These are phyloP conservation scores for Manis pentadactyla DNA, from an alignment of 2,797 vertebrate genomes.

Conservation along the genomic window DNA sequence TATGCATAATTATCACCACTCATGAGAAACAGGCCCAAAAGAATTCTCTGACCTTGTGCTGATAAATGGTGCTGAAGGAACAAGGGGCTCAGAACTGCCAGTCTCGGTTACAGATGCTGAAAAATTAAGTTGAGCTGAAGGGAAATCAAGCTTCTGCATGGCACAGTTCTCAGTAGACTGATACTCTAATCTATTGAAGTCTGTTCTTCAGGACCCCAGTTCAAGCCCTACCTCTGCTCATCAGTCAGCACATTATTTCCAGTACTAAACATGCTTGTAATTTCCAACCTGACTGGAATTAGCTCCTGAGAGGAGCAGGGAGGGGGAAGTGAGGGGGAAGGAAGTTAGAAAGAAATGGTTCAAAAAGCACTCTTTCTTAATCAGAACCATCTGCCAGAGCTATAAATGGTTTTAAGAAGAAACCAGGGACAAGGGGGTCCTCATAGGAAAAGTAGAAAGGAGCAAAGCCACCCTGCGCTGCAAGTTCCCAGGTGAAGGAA, in stretches of 20 bases:
- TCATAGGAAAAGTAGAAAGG: conserved; percentile 74
- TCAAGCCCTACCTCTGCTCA: conserved; percentile 85
- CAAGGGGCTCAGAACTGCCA: conserved; percentile 84
- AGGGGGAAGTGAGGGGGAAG: conserved; percentile 39
- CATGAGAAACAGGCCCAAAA: conserved; percentile 83
- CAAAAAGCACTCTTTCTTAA: conserved; percentile 83
- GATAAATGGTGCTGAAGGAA: conserved; percentile 83
- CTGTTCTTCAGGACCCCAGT: conserved; percentile 78
- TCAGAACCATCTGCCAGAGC: conserved; percentile 86
- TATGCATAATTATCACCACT: conserved; percentile 80
- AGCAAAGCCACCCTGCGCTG: conserved; percentile 71
- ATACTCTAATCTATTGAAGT: conserved; percentile 81
- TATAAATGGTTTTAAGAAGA: conserved; percentile 84
- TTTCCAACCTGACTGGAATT: conserved; percentile 84
- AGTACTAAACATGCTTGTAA: conserved; percentile 82
- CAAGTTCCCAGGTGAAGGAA: conserved; percentile 79
- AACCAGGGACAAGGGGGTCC: conserved; percentile 78
- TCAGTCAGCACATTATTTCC: conserved; percentile 85
- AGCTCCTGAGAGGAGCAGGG: conserved; percentile 75
- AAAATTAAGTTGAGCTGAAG: conserved; percentile 85
- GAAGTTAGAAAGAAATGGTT: conserved; percentile 77
- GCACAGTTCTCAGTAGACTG: conserved; percentile 80
- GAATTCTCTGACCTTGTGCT: conserved; percentile 78
- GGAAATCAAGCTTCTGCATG: conserved; percentile 82
- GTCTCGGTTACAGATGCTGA: conserved; percentile 81